phyloP scores from a whole-genome alignment of 2,797 vertebrate genomes.

The Paramormyrops hopkinsi region DNA sequence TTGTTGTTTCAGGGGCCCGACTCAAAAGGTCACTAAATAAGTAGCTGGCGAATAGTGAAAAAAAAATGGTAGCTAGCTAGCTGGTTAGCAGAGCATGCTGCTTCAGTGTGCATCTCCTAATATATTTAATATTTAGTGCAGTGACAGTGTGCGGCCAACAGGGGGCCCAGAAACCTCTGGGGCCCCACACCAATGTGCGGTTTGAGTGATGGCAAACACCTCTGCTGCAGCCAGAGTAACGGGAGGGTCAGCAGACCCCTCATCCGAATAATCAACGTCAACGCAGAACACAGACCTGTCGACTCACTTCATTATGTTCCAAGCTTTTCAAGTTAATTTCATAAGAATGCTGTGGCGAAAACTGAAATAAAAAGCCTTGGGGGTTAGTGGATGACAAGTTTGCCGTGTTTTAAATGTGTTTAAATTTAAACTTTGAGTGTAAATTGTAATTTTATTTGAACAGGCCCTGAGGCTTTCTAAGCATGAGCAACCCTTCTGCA shows the following conservation, averaged over 20 bases:
- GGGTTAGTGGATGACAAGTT: slow-evolving; percentile 2
- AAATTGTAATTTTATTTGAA: slow-evolving; percentile 8
- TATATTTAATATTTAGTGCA: neutral
- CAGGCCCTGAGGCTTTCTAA: neutral
- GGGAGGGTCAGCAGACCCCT: neutral
- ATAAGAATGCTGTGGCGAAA: neutral
- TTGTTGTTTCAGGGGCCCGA: neutral
- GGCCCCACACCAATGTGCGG: neutral
- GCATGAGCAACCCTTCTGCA: neutral
- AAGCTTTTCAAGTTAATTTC: neutral
- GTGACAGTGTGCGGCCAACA: neutral
- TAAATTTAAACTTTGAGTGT: slow-evolving; percentile 11
- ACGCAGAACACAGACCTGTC: neutral
- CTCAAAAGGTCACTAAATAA: neutral
- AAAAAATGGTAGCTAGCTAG: neutral
- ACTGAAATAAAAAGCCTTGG: neutral
- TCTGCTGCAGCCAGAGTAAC: neutral
- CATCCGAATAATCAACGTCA: neutral
- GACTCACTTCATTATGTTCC: neutral
- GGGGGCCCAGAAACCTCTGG: neutral
- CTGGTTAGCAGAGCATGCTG: neutral
- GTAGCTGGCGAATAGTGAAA: neutral
- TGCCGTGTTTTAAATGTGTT: slow-evolving; percentile 4
- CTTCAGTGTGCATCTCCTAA: neutral
- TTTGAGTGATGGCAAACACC: neutral